These are phyloP conservation scores for Colinus virginianus DNA, from an alignment of 2,113 vertebrate genomes.

Conservation along the genomic window DNA sequence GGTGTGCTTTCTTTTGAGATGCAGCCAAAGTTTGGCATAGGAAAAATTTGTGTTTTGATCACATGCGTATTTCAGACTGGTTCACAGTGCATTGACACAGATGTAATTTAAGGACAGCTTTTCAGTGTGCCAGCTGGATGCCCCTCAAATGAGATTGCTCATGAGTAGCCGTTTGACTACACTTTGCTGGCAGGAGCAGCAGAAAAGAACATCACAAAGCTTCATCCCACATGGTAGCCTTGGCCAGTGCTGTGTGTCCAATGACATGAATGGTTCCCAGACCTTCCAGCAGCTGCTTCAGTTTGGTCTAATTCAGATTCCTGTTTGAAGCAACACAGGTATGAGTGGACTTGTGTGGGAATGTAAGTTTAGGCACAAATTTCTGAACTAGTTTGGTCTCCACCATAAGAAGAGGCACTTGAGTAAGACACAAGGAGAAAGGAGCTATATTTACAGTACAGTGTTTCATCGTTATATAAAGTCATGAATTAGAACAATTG, in stretches of 20 bases:
- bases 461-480: not conserved
- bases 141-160: not conserved
- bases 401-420: not conserved
- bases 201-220: not conserved
- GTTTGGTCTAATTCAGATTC: not conserved
- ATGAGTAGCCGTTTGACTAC: not conserved
- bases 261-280: not conserved
- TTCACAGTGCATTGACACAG: not conserved
- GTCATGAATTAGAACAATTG: not conserved
- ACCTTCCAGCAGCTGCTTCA: not conserved
- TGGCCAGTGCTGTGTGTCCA: not conserved
- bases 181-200: not conserved
- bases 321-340: not conserved
- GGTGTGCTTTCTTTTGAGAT: not conserved
- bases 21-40: not conserved
- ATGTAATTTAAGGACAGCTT: constrained; percentile 43
- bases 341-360: not conserved
- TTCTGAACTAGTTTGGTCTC: not conserved
- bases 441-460: not conserved
- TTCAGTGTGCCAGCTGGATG: not conserved
- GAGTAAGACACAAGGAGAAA: not conserved
- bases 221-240: not conserved
- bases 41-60: constrained; percentile 29
- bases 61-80: not conserved
- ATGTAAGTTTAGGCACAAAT: not conserved